Evolutionary conservation across 2,888 invertebrate species (phyloP).

Genomic region (Cryptosula pallasiana): DNA sequence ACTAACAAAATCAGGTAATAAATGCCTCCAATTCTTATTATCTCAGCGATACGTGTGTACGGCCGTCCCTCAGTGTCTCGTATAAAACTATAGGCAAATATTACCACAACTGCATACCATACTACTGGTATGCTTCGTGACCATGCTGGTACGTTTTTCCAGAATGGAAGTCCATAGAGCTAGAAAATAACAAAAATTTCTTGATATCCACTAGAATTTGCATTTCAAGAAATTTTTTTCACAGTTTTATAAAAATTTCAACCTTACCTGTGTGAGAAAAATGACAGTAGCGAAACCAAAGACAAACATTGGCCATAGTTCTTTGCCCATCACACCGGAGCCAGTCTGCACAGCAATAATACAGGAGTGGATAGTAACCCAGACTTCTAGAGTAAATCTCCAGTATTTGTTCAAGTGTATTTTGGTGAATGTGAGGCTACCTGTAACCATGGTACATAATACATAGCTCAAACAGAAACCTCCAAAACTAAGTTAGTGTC

Average conservation of each 20-base stretch:
- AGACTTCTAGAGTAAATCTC: constrained; percentile 30
- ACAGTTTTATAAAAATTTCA: no score
- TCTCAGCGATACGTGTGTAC: constrained; percentile 30
- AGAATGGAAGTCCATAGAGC: constrained; percentile 30
- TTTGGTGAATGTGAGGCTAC: constrained; percentile 29
- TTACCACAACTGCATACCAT: constrained; percentile 27
- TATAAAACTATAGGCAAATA: constrained; percentile 30
- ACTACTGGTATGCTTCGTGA: constrained; percentile 28
- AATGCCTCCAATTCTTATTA: constrained; percentile 30
- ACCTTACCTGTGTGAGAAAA: constrained; percentile 26
- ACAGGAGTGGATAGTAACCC: constrained; percentile 30
- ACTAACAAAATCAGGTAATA: constrained; percentile 26
- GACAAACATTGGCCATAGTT: constrained; percentile 33
- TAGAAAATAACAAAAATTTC: constrained; percentile 19
- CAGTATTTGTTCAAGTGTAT: constrained; percentile 32
- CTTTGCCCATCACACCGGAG: constrained; percentile 29
- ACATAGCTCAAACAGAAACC: no score
- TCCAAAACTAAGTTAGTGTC: no score
- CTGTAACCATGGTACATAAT: no score
- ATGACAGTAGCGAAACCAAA: constrained; percentile 29
- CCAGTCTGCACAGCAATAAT: constrained; percentile 32
- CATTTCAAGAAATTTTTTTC: no score
- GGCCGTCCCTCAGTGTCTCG: constrained; percentile 29
- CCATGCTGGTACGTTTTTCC: constrained; percentile 29
- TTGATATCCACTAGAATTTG: no score